Evolutionary conservation across 2,888 invertebrate species (phyloP), one percentile per base, ranked within the genome.

Genomic region (Capitulum mitella): DNA sequence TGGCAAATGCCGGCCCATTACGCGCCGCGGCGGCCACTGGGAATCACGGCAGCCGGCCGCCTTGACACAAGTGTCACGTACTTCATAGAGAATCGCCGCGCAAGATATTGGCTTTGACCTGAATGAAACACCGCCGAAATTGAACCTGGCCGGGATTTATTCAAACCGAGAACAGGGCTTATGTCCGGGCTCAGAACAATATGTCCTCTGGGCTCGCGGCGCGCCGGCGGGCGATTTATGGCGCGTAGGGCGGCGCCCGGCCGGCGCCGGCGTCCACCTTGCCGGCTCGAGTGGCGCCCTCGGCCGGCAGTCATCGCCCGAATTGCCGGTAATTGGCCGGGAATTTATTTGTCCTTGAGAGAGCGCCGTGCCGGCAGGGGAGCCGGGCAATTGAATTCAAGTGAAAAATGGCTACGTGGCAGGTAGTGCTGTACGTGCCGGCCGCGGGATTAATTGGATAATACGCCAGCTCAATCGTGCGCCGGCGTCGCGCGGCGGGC

Each of bases 281-380:
- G 64, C 14, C 64, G 34, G 64, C 34, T 19, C 34, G 32, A 32
- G 34, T 2, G 34, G 29, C 64, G 64, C 16, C 64, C 10, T 0
- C 32, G 32, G 16, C 22, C 51, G 51, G 32, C 61, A 3, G 26
- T 22, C 70, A 70, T 40, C 70, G 70, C 26, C 32, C 29, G 29
- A 76, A 76, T 76, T 46, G 76, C 46, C 76, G 46, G 46, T 76
- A 76, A 76, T 76, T 76, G 76, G 43, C 3, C 76, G 26, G n/a
- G 76, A 76, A 76, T 76, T 76, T 76, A 76, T 76, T 76, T 76
- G 76, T 76, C 76, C 76, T 76, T 76, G 46, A 76, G 76, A 46
- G 40, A 22, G 29, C 29, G 46, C 43, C 32, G 76, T 19, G 76
- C 46, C 29, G 70, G 37, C 70, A 26, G 70, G 70, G 70, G 70